Percentiles rank a stretch among this genome's conserved stretches.
Evolutionary conservation across 2,797 vertebrate species (phyloP).

Genomic region (Xyrichtys novacula): DNA sequence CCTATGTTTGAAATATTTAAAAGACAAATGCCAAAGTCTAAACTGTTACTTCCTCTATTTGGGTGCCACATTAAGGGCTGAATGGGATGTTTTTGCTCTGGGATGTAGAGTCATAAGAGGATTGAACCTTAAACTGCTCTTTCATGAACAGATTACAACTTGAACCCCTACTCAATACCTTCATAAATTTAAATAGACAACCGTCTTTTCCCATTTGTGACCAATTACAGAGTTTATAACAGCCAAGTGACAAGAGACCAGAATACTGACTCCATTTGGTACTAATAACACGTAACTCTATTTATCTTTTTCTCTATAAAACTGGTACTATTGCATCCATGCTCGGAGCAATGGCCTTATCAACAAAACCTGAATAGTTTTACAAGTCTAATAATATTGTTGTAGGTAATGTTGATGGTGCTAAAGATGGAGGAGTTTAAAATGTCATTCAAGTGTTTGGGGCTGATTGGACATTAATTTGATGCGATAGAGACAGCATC

Average conservation of each 20-base stretch:
- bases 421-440: slow-evolving; percentile 21
- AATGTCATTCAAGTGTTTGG: slow-evolving; percentile 20
- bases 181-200: slow-evolving; percentile 50
- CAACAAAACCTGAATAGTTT: slow-evolving; percentile 23
- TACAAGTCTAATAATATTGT: slow-evolving; percentile 28
- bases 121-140: slow-evolving; percentile 44
- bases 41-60: background rate
- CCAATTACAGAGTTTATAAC: slow-evolving; percentile 58
- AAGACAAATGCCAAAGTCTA: slow-evolving; percentile 10
- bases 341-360: slow-evolving; percentile 15
- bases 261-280: slow-evolving; percentile 23
- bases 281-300: slow-evolving; percentile 28
- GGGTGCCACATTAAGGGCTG: background rate
- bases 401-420: slow-evolving; percentile 10
- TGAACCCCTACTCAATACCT: slow-evolving; percentile 45
- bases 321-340: slow-evolving; percentile 14
- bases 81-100: background rate
- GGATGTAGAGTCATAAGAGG: slow-evolving; percentile 17
- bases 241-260: slow-evolving; percentile 10
- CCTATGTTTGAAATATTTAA: slow-evolving; percentile 36
- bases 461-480: slow-evolving; percentile 42
- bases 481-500: slow-evolving; percentile 24
- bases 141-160: slow-evolving; percentile 46
- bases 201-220: slow-evolving; percentile 53
- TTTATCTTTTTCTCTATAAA: slow-evolving; percentile 42